Evolutionary conservation across 2,888 invertebrate species (phyloP).

Genomic region (Cheilosia urbana): DNA sequence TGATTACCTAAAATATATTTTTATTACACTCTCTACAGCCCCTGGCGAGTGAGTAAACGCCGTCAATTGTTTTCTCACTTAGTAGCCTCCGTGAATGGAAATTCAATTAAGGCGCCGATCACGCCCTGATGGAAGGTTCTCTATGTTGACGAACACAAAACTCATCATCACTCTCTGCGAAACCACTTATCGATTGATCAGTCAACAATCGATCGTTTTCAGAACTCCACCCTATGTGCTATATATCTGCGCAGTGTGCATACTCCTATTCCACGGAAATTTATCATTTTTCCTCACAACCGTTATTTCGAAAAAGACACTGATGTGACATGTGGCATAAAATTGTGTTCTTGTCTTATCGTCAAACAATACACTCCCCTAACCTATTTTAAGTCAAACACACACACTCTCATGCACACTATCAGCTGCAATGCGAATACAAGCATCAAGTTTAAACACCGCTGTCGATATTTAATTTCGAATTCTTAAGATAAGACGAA

Average conservation of each 20-base stretch:
- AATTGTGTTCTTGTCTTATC: constrained; percentile 48
- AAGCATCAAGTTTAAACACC: constrained; percentile 65
- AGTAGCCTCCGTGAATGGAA: constrained; percentile 33
- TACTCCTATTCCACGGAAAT: constrained; percentile 1
- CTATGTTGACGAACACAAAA: neutral
- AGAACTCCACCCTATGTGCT: constrained; percentile 11
- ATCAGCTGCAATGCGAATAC: constrained; percentile 1
- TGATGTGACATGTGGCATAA: constrained; percentile 38
- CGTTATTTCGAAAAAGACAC: constrained; percentile 22
- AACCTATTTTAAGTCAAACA: neutral
- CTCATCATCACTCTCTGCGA: constrained; percentile 10
- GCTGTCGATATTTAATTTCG: constrained; percentile 64
- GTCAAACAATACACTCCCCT: constrained; percentile 46
- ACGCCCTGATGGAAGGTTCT: constrained; percentile 6
- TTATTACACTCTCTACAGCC: neutral
- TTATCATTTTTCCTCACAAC: constrained; percentile 25
- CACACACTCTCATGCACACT: constrained; percentile 21
- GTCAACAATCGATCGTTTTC: constrained; percentile 45
- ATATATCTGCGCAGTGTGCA: neutral
- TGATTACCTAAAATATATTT: constrained; percentile 8
- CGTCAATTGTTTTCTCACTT: constrained; percentile 33
- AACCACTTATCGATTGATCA: constrained; percentile 45
- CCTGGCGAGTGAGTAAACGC: neutral
- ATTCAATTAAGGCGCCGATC: constrained; percentile 38
- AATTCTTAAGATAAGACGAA: constrained; percentile 58